A percentile compares a stretch with the other conserved stretches of the same genome.
Evolutionary conservation across 2,888 invertebrate genomes (phyloP).

Genomic region (Fragum fragum): DNA sequence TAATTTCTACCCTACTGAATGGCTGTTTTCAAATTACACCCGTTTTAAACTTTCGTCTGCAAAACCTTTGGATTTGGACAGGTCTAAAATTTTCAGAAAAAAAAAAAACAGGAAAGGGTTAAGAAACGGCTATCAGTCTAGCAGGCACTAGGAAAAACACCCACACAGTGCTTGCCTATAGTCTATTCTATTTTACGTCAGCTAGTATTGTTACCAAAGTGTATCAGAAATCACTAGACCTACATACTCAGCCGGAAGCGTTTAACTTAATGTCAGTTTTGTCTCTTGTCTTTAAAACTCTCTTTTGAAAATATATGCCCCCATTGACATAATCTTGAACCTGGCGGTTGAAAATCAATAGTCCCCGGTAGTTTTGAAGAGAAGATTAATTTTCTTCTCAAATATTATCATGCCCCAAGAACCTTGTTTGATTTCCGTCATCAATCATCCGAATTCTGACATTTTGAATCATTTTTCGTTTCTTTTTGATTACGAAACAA

Average conservation of each 20-base stretch:
- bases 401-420: conserved; percentile 57
- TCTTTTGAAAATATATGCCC: conserved; percentile 23
- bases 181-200: too few relatives aligned
- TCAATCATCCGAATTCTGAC: conserved; percentile 63
- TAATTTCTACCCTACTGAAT: too few relatives aligned
- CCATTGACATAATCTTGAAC: conserved; percentile 28
- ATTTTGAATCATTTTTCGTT: conserved; percentile 64
- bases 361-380: conserved; percentile 35
- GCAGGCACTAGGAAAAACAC: too few relatives aligned
- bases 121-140: too few relatives aligned
- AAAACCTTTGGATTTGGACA: too few relatives aligned
- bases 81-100: too few relatives aligned
- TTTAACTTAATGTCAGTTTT: conserved; percentile 9
- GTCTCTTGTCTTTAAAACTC: conserved; percentile 14
- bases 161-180: too few relatives aligned
- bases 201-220: too few relatives aligned
- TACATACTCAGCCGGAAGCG: neutral
- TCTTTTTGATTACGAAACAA: conserved; percentile 66
- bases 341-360: conserved; percentile 53
- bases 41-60: too few relatives aligned
- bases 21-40: too few relatives aligned
- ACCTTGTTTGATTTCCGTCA: conserved; percentile 45
- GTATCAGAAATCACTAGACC: too few relatives aligned
- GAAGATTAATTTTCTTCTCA: conserved; percentile 65
- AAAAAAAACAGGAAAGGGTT: too few relatives aligned